Percentiles rank a stretch among this genome's conserved stretches.
phyloP scores from a whole-genome alignment of 1,140 invertebrate species.

The Ganaspis sp. region DNA sequence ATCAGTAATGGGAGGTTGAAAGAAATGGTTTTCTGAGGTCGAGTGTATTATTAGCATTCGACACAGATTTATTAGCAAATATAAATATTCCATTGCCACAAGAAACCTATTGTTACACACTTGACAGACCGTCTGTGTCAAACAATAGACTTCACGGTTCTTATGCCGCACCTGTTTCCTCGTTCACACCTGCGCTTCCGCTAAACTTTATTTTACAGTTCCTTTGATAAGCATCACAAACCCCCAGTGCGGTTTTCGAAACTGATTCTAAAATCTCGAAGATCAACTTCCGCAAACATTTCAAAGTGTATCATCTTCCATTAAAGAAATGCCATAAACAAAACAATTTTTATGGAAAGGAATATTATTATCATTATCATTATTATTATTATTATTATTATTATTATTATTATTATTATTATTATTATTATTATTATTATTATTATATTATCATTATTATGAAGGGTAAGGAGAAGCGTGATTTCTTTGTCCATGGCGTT shows the following conservation, averaged over 20 bases:
- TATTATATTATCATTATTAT: no score
- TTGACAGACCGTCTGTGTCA: slow-evolving; percentile 19
- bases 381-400: no score
- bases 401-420: no score
- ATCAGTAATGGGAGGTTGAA: no score
- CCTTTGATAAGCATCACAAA: slow-evolving; percentile 18
- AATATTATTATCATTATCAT: no score
- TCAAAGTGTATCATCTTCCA: background rate
- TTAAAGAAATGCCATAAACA: background rate
- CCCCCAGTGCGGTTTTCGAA: background rate
- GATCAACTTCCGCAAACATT: slow-evolving; percentile 18
- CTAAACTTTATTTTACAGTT: slow-evolving; percentile 21
- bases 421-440: no score
- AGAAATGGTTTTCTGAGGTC: background rate
- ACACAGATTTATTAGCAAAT: slow-evolving; percentile 18
- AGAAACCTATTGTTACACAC: slow-evolving; percentile 28
- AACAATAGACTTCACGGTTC: slow-evolving; percentile 30
- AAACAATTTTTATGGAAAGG: slow-evolving; percentile 1
- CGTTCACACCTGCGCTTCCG: slow-evolving; percentile 24
- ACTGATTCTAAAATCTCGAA: slow-evolving; percentile 25
- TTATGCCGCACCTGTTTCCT: slow-evolving; percentile 31
- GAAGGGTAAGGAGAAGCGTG: no score
- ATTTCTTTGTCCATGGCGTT: no score
- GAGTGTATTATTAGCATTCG: background rate
- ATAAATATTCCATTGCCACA: slow-evolving; percentile 16